Evolutionary conservation across 1,140 invertebrate species (phyloP), one percentile per base, ranked within the genome.

Genomic region (Saccostrea echinata): DNA sequence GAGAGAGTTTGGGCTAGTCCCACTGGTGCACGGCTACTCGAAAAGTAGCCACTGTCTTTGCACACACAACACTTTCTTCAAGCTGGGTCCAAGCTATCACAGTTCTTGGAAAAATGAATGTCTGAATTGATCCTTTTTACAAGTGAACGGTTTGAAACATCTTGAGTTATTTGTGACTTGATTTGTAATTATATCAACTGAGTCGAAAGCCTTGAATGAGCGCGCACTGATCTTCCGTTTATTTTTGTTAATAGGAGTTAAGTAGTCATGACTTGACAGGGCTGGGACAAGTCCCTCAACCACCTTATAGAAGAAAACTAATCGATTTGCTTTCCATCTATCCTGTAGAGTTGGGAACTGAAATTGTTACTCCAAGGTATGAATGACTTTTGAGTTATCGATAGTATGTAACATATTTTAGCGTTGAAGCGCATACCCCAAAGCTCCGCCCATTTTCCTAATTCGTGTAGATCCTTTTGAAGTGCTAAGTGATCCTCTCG

Each of bases 361-460:
- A n/a, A n/a, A n/a, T n/a, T n/a, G n/a, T n/a, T n/a, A n/a, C n/a
- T n/a, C n/a, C n/a, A n/a, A n/a, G n/a, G n/a, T n/a, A n/a, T n/a
- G n/a, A n/a, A n/a, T n/a, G 61, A 24, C 16, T 35, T 87, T 81
- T 71, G 52, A n/a, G 68, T 85, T 21, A 85, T 82, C 30, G 51
- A 84, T 43, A 90, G 52, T 52, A 52, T 52, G 52, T 27, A 1
- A 88, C 85, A 83, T 87, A 87, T 35, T 88, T 53, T 85, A 16
- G 87, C 86, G 43, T 89, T 88, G 57, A 90, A 89, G 12, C 80
- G 27, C 90, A 90, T 90, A 3, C 90, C 89, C 88, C 88, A 91
- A 51, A 80, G 68, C 9, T n/a, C 27, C 18, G 88, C 84, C 89
- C 87, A 87, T 8, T 33, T 64, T 86, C 88, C 84, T 21, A 91